Base-by-base conservation (phyloP, 23 tunicate genomes). In the Trididemnum miniatum region DNA sequence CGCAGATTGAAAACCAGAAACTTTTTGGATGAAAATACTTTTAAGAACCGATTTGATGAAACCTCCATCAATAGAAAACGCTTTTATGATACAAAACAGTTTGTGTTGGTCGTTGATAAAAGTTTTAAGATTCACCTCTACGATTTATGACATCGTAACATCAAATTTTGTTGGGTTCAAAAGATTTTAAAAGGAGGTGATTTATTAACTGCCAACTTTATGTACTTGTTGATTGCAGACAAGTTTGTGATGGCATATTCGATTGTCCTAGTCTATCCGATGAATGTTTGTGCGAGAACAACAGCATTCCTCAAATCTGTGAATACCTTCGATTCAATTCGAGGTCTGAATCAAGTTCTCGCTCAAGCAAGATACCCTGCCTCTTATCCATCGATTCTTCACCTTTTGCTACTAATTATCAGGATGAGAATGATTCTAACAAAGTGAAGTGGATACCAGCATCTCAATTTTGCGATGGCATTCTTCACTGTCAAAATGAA, bases 231-330 rank as follows among this genome's bases (percentile, higher is more conserved):
- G n/a, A 31, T 81, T 78, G 18, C 81, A 91, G 97, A 2, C 97
- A 91, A 81, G 7, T 91, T 1, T 91, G 97, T 77, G 90, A 91
- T 67, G 90, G 90, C 2, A 54, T 65, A 1, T 86, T 76, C 81
- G 90, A 91, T 50, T 91, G 97, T 35, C 97, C 97, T 20, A 90
- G 86, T 51, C 51, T 91, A 1, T 91, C 97, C 20, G 97, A 91
- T 67, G 97, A 91, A 65, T 91, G 97, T 36, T 52, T 91, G 0
- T 91, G 97, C 35, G 77, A 91, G 1, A 63, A 66, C 76, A 77
- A 59, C 28, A 77, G 63, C 27, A 52, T 81, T 9, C 65, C 84
- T 9, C 35, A 54, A 1, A 82, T 82, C 40, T 91, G 97, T 60
- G 23, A 50, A 1, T 31, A 77, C 35, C 23, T 80, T 23, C 77